These are phyloP conservation scores for Colinus virginianus DNA, from an alignment of 2,113 vertebrate genomes.

Conservation along the genomic window DNA sequence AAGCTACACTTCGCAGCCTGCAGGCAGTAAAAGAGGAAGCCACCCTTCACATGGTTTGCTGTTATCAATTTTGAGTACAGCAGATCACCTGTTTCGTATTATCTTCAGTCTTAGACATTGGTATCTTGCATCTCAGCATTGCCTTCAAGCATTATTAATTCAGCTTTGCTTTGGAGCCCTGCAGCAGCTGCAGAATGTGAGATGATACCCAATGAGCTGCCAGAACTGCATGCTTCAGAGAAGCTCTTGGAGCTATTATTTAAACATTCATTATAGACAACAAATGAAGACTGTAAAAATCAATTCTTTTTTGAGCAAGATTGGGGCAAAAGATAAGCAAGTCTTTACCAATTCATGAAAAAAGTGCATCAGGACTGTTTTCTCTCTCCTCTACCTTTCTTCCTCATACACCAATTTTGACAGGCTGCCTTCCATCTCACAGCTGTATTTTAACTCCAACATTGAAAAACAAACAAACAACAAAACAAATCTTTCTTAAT, in stretches of 20 bases:
- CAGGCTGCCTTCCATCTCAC: background rate
- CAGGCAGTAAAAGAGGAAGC: background rate
- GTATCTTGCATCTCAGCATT: background rate
- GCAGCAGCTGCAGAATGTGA: background rate
- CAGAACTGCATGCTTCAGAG: background rate
- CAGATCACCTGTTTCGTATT: background rate
- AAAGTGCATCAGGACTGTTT: background rate
- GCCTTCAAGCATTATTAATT: background rate
- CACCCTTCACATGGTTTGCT: background rate
- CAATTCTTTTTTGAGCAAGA: background rate
- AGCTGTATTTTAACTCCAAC: background rate
- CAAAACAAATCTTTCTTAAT: background rate
- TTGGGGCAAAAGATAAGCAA: background rate
- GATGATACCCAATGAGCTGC: background rate
- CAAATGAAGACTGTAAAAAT: fast-evolving
- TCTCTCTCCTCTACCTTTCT: background rate
- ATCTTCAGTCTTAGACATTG: background rate
- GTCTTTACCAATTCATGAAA: background rate
- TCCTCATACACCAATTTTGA: background rate
- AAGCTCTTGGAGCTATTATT: background rate
- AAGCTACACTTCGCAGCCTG: background rate
- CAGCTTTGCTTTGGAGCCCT: background rate
- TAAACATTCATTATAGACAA: background rate
- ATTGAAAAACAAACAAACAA: too few relatives aligned
- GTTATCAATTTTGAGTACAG: background rate